Percentiles rank a stretch among this genome's conserved stretches.
Conservation (phyloP, 2,797 vertebrate species). For the Chrysolophus pictus region DNA sequence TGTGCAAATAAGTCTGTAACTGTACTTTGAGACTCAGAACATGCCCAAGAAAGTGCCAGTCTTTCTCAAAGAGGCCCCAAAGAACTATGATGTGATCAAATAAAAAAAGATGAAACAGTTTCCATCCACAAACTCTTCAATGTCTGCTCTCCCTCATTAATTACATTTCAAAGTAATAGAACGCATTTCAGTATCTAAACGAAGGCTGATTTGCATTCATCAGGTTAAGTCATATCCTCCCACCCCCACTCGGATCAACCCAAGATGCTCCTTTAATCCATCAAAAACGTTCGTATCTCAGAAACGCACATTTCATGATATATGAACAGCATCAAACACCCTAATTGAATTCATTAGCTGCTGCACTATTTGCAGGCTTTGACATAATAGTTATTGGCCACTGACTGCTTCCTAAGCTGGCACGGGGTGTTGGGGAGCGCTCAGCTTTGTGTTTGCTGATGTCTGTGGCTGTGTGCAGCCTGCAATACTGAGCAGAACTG, state of each 20-base stretch:
- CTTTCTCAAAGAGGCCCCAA: neutral
- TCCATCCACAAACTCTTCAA: neutral
- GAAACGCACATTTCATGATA: neutral
- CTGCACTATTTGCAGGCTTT: neutral
- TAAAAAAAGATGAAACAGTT: neutral
- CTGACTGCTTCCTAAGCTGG: neutral
- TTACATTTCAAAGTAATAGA: neutral
- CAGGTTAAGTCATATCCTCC: accelerated
- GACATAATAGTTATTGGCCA: neutral
- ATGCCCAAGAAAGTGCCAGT: neutral
- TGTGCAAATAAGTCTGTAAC: neutral
- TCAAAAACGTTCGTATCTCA: neutral
- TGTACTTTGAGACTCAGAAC: neutral
- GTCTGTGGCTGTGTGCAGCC: accelerated
- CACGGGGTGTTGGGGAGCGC: neutral
- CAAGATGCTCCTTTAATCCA: neutral
- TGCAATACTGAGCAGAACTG: accelerated
- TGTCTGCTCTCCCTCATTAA: neutral
- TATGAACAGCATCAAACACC: neutral
- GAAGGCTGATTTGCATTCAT: neutral
- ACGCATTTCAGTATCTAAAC: neutral
- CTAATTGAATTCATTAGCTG: accelerated
- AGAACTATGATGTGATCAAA: neutral
- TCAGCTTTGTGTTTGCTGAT: neutral
- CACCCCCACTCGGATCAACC: neutral